These are phyloP conservation scores for Barbus barbus DNA, from an alignment of 2,113 vertebrate species.

Conservation along the genomic window DNA sequence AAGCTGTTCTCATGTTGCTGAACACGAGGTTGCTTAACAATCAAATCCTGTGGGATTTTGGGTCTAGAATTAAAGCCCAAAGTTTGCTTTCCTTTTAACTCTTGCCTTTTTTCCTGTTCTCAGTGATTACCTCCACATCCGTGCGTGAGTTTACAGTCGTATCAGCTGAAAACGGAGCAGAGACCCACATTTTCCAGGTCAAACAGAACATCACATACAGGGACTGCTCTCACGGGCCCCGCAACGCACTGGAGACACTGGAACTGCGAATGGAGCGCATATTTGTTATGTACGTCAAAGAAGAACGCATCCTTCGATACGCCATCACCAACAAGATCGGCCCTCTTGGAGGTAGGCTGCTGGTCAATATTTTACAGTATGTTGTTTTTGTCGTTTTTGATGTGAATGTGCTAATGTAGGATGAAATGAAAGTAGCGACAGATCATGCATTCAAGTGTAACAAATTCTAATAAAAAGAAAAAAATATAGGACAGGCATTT, in stretches of 20 bases:
- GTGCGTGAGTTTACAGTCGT: slow-evolving; percentile 78
- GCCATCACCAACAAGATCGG: slow-evolving; percentile 89
- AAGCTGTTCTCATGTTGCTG: slow-evolving; percentile 35
- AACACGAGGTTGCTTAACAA: background rate
- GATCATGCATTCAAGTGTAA: background rate
- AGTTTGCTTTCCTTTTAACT: background rate
- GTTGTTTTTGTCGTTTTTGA: too few species aligned
- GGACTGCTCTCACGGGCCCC: slow-evolving; percentile 74
- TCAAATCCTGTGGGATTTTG: background rate
- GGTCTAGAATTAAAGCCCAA: background rate
- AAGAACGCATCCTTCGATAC: slow-evolving; percentile 86
- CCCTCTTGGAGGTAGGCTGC: slow-evolving; percentile 76
- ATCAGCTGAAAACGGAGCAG: slow-evolving; percentile 69
- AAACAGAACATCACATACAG: slow-evolving; percentile 86
- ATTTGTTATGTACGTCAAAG: slow-evolving; percentile 84
- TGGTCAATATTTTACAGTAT: background rate
- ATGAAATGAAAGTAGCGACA: background rate
- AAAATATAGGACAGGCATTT: background rate
- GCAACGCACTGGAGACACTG: slow-evolving; percentile 62
- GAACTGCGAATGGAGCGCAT: slow-evolving; percentile 80
- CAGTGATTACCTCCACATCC: slow-evolving; percentile 81
- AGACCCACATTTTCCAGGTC: slow-evolving; percentile 81
- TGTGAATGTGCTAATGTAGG: background rate
- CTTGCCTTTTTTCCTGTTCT: background rate
- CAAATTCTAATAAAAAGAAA: background rate